Conservation (phyloP, 2,888 invertebrate genomes). For the Bombylius discolor region DNA sequence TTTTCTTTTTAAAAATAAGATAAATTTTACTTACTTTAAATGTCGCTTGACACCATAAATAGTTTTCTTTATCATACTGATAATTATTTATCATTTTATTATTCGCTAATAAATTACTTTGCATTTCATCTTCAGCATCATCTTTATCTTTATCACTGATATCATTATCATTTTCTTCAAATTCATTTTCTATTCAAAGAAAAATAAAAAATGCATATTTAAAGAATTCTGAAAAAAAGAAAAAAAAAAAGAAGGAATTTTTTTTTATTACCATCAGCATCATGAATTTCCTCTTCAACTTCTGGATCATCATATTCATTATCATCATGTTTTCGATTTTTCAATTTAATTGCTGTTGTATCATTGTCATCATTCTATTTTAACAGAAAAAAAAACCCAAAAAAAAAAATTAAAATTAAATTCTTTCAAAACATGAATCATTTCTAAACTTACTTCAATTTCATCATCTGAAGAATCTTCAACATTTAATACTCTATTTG, state of each 20-base stretch:
- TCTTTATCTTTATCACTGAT: constrained; percentile 9
- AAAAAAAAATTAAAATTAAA: too few relatives aligned
- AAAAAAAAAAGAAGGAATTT: too few relatives aligned
- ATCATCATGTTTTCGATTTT: constrained; percentile 44
- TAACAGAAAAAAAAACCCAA: not conserved
- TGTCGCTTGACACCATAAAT: constrained; percentile 74
- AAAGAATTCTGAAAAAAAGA: not conserved
- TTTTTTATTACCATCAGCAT: constrained; percentile 23
- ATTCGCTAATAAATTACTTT: constrained; percentile 22
- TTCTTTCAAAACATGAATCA: too few relatives aligned
- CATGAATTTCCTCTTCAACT: constrained; percentile 42
- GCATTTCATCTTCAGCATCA: constrained; percentile 12
- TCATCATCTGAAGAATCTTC: constrained; percentile 16
- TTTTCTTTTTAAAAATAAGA: not conserved
- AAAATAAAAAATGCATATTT: not conserved
- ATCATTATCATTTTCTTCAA: constrained; percentile 31
- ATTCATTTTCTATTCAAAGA: constrained; percentile 16
- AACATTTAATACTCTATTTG: not conserved
- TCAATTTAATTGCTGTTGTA: constrained; percentile 38
- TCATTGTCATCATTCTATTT: constrained; percentile 28
- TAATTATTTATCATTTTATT: constrained; percentile 43
- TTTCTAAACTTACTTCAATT: constrained; percentile 14
- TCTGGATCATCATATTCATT: constrained; percentile 56
- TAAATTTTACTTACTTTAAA: constrained; percentile 45
- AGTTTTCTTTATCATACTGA: constrained; percentile 58